Evolutionary conservation across 2,113 vertebrate species (phyloP).

Genomic region (Bufo bufo): DNA sequence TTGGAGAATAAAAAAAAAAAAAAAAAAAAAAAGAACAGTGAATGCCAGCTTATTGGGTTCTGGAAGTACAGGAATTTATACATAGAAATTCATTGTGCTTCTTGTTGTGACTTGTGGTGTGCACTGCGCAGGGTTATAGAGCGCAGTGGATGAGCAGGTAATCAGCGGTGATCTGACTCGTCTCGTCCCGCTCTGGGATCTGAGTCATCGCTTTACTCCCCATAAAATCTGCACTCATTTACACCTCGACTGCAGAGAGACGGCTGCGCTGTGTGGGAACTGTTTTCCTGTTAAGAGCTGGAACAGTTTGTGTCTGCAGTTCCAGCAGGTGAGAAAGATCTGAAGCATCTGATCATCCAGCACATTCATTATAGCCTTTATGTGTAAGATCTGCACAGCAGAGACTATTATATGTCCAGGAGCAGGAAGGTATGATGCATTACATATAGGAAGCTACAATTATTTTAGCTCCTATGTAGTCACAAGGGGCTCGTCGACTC

Average conservation of each 20-base stretch:
- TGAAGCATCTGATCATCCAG: neutral
- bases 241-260: neutral
- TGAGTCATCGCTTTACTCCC: slow-evolving; percentile 1
- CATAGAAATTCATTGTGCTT: no score
- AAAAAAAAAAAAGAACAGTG: no score
- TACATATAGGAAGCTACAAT: no score
- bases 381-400: neutral
- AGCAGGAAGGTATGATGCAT: no score
- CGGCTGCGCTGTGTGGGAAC: neutral
- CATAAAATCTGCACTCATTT: slow-evolving; percentile 36
- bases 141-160: neutral
- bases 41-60: no score
- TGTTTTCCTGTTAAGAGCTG: neutral
- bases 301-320: neutral
- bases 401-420: neutral
- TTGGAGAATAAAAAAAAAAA: no score
- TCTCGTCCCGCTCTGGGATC: neutral
- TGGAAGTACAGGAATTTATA: no score
- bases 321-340: neutral
- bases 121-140: neutral
- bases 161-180: neutral
- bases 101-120: no score
- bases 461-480: no score
- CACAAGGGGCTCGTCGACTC: no score
- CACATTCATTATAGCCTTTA: neutral